Conservation (phyloP, 2,797 vertebrate species). For the Champsocephalus esox region DNA sequence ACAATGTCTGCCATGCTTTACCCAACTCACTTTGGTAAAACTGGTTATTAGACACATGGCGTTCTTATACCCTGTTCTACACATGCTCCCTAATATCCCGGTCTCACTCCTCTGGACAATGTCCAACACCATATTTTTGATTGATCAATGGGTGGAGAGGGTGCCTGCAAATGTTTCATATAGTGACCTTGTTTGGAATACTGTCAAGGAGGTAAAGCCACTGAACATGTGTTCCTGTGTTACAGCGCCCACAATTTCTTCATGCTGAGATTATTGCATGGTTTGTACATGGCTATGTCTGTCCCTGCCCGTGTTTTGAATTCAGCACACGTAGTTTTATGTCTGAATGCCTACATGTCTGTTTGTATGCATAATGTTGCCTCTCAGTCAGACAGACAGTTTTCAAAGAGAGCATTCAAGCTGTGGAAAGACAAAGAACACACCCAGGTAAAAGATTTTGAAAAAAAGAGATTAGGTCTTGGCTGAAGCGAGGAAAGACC, state of each 20-base stretch:
- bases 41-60: conserved; percentile 25
- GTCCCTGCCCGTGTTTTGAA: conserved; percentile 29
- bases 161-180: conserved; percentile 13
- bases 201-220: conserved; percentile 40
- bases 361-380: conserved; percentile 52
- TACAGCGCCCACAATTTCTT: conserved; percentile 3
- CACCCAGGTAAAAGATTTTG: conserved; percentile 49
- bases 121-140: conserved; percentile 56
- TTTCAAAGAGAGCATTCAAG: conserved; percentile 55
- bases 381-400: conserved; percentile 35
- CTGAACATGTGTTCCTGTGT: conserved; percentile 40
- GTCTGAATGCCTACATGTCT: conserved; percentile 45
- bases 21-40: conserved; percentile 48
- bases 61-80: conserved; percentile 1
- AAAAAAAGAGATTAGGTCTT: conserved; percentile 43
- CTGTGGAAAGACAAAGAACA: conserved; percentile 57
- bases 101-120: conserved; percentile 48
- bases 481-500: conserved; percentile 30
- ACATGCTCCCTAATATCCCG: conserved; percentile 1
- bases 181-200: conserved; percentile 46
- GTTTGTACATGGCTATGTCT: conserved; percentile 14
- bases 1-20: conserved; percentile 42
- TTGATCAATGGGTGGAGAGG: conserved; percentile 15
- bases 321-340: conserved; percentile 50
- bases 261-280: conserved; percentile 6